A percentile compares a stretch with the other conserved stretches of the same genome.
Evolutionary conservation across 2,113 vertebrate species (phyloP).

Genomic region (Pavo muticus): DNA sequence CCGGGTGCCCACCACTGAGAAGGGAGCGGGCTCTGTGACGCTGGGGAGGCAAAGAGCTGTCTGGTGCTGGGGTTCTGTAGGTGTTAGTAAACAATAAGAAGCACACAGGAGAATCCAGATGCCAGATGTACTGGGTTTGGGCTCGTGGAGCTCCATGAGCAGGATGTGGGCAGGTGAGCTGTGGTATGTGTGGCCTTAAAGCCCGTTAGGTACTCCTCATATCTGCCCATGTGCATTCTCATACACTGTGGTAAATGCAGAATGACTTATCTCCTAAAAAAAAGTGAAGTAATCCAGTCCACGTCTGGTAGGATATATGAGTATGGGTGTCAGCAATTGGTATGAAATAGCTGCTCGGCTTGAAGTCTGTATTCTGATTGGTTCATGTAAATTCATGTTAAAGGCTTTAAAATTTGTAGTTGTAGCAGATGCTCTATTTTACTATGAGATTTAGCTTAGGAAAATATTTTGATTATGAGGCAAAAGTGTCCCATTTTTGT

Average conservation of each 20-base stretch:
- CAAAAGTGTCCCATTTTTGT: constrained; percentile 36
- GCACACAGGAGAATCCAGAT: no score
- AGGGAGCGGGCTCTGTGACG: neutral
- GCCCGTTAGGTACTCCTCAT: neutral
- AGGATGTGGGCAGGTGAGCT: neutral
- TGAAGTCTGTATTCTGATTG: neutral
- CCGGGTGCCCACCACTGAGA: neutral
- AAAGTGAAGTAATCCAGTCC: neutral
- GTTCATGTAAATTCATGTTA: neutral
- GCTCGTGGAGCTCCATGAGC: neutral
- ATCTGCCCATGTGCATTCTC: neutral
- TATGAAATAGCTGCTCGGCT: neutral
- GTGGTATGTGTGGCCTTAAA: neutral
- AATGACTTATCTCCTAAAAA: rapidly evolving
- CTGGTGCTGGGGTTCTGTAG: neutral
- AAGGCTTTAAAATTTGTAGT: neutral
- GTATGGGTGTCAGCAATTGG: neutral
- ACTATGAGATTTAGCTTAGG: neutral
- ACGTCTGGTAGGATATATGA: neutral
- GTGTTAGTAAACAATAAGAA: no score
- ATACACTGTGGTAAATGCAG: neutral
- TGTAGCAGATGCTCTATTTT: neutral
- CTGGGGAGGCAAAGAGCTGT: neutral
- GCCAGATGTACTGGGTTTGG: neutral
- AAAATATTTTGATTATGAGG: constrained; percentile 38